Percentiles rank a stretch among this genome's conserved stretches.
phyloP scores from a whole-genome alignment of 2,888 invertebrate species.

The Bhutanitis thaidina region DNA sequence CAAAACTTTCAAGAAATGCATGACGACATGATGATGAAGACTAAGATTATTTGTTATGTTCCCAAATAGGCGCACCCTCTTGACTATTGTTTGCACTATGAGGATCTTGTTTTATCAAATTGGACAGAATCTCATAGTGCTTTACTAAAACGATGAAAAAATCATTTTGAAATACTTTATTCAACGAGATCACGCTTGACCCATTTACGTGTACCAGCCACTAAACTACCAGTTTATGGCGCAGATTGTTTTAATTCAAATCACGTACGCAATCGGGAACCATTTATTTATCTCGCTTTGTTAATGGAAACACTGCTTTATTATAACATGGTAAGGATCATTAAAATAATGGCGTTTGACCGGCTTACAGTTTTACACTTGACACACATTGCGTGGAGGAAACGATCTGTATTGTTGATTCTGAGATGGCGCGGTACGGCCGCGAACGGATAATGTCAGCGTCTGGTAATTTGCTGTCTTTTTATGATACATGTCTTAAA shows the following conservation, averaged over 20 bases:
- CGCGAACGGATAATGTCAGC: conserved; percentile 17
- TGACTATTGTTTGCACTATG: too few species aligned
- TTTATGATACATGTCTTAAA: not conserved
- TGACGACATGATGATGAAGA: too few species aligned
- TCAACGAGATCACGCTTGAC: conserved; percentile 49
- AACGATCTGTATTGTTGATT: conserved; percentile 48
- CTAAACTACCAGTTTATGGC: conserved; percentile 34
- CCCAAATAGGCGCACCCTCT: too few species aligned
- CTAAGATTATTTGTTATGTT: too few species aligned
- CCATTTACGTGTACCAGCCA: conserved; percentile 55
- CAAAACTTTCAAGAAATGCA: too few species aligned
- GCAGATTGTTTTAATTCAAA: conserved; percentile 43
- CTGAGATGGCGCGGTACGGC: conserved; percentile 39
- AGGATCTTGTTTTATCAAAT: too few species aligned
- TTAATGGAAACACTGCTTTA: conserved; percentile 33
- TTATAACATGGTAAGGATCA: conserved; percentile 16
- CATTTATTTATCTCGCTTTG: conserved; percentile 20
- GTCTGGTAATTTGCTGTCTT: not conserved
- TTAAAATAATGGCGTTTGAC: conserved; percentile 13
- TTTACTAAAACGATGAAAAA: not conserved
- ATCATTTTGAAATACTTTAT: conserved; percentile 18
- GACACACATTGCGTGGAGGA: conserved; percentile 61
- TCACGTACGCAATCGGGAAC: conserved; percentile 38
- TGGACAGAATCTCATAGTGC: too few species aligned
- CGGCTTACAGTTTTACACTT: conserved; percentile 42